These are phyloP conservation scores for Dicaeum eximium DNA, from an alignment of 2,113 vertebrate genomes.

Conservation along the genomic window DNA sequence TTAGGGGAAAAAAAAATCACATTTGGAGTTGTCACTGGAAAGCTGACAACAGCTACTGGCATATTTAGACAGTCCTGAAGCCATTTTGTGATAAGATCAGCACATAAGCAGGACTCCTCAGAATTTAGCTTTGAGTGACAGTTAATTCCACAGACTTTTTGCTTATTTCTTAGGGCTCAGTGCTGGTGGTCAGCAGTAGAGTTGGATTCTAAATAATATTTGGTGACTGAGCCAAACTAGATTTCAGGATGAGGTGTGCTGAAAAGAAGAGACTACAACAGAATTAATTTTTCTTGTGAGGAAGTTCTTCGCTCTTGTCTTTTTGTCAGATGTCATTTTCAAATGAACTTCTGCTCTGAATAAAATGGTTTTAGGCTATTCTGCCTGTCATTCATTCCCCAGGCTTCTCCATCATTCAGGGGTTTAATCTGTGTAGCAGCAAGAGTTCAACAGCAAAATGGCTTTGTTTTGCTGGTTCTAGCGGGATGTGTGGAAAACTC, in stretches of 20 bases:
- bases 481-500: background rate
- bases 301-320: background rate
- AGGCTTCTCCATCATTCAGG: background rate
- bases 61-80: background rate
- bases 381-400: background rate
- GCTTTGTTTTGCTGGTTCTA: background rate
- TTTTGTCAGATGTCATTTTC: background rate
- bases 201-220: background rate
- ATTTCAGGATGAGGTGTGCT: background rate
- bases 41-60: background rate
- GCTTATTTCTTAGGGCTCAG: background rate
- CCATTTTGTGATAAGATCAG: background rate
- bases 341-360: background rate
- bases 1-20: background rate
- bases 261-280: background rate
- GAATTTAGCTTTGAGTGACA: background rate
- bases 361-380: background rate
- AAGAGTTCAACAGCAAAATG: background rate
- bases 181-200: background rate
- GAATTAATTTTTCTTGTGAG: background rate
- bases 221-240: background rate
- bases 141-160: background rate
- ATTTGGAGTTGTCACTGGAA: background rate
- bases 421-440: background rate
- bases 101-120: background rate